A percentile compares a stretch with the other conserved stretches of the same genome.
These are phyloP conservation scores for Lepus americanus DNA, from an alignment of 2,113 vertebrate genomes.

Conservation along the genomic window DNA sequence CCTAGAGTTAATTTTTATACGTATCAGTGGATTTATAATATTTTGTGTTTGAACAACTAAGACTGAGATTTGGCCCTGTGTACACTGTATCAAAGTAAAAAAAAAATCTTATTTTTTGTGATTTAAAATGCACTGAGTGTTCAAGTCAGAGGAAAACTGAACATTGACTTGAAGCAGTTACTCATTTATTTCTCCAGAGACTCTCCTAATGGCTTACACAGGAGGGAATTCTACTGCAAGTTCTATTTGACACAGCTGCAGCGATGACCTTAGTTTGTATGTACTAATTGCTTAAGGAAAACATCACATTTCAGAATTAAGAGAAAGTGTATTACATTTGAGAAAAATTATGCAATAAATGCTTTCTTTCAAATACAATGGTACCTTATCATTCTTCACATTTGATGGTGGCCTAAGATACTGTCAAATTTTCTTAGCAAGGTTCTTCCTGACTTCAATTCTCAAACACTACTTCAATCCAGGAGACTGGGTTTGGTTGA, in stretches of 20 bases:
- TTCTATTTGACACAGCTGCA: background rate
- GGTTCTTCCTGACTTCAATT: background rate
- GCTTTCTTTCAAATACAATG: slow-evolving; percentile 4
- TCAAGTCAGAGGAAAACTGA: background rate
- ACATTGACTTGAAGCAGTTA: background rate
- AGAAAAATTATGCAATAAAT: background rate
- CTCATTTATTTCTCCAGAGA: background rate
- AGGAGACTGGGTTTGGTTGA: background rate
- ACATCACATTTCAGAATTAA: background rate
- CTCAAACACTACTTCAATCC: background rate
- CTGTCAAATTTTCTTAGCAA: background rate
- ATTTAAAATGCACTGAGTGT: background rate
- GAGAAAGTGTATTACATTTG: background rate
- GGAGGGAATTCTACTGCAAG: background rate
- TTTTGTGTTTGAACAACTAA: background rate
- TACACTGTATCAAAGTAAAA: slow-evolving; percentile 18
- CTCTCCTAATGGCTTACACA: background rate
- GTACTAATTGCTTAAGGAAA: slow-evolving; percentile 42
- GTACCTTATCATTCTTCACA: background rate
- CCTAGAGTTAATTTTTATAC: background rate
- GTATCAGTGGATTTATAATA: background rate
- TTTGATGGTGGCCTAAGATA: background rate
- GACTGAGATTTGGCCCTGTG: background rate
- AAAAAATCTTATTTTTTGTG: background rate
- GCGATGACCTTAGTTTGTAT: background rate